Conservation (phyloP, 2,888 invertebrate species). For the Fragum whitleyi region DNA sequence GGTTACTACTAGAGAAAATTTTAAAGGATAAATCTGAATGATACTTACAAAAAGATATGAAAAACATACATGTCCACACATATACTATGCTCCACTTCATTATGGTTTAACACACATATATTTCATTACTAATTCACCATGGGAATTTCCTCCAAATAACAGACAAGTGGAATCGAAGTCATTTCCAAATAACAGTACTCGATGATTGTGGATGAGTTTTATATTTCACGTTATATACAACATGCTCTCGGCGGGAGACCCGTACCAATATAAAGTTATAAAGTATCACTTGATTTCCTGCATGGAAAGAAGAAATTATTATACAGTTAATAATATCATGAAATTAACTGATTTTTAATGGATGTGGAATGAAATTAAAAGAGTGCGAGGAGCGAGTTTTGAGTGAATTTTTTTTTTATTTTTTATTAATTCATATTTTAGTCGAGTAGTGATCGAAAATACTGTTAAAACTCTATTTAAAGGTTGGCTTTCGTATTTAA, state of each 20-base stretch:
- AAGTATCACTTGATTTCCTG: no score
- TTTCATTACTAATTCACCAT: neutral
- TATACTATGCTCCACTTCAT: neutral
- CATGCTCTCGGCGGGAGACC: neutral
- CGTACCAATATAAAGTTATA: neutral
- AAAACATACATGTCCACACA: neutral
- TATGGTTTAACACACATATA: neutral
- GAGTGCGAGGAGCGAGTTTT: no score
- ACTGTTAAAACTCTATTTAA: no score
- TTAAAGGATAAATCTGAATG: neutral
- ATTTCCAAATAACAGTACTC: neutral
- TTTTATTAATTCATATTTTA: no score
- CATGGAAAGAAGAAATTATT: no score
- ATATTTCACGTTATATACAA: neutral
- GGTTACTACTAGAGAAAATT: no score
- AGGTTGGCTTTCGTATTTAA: no score
- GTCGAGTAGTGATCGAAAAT: no score
- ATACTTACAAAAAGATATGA: neutral
- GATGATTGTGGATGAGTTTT: neutral
- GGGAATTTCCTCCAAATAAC: neutral
- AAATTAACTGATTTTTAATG: no score
- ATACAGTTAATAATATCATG: no score
- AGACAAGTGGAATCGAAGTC: neutral
- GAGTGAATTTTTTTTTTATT: no score
- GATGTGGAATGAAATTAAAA: no score